Conservation (phyloP, 1,140 invertebrate genomes). For the Zophobas atratus region DNA sequence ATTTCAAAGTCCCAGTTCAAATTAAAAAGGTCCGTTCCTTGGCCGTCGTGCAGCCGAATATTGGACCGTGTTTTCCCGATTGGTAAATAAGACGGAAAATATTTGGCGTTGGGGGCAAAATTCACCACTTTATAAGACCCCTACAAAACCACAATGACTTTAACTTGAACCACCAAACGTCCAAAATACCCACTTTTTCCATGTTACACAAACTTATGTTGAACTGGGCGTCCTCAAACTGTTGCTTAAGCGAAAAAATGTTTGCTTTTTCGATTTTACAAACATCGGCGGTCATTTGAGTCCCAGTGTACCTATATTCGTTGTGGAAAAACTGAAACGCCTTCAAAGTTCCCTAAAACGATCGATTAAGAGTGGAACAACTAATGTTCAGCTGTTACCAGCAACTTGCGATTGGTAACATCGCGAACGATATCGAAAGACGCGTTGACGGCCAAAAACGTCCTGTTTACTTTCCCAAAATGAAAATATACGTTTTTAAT, state of each 20-base stretch:
- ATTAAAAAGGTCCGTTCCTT: slow-evolving; percentile 12
- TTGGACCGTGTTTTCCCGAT: background rate
- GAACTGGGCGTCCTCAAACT: slow-evolving; percentile 9
- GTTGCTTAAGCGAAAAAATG: slow-evolving; percentile 6
- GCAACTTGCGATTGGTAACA: slow-evolving; percentile 3
- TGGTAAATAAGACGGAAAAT: slow-evolving; percentile 20
- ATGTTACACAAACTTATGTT: slow-evolving; percentile 17
- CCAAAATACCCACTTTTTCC: too few species aligned
- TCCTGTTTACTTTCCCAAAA: slow-evolving; percentile 39
- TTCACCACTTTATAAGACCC: slow-evolving; percentile 15
- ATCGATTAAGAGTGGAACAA: background rate
- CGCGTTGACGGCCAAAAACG: slow-evolving; percentile 2
- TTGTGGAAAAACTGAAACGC: slow-evolving; percentile 25
- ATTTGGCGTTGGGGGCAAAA: slow-evolving; percentile 11
- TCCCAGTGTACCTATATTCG: slow-evolving; percentile 17
- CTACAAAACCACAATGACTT: too few species aligned
- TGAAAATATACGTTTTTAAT: slow-evolving; percentile 8
- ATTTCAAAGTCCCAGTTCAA: slow-evolving; percentile 23
- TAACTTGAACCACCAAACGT: too few species aligned
- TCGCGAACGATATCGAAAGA: slow-evolving; percentile 19
- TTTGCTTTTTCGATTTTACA: slow-evolving; percentile 32
- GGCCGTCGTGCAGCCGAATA: slow-evolving; percentile 3
- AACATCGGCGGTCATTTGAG: slow-evolving; percentile 3
- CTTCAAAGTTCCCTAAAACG: slow-evolving; percentile 18
- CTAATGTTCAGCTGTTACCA: background rate